A percentile compares a stretch with the other conserved stretches of the same genome.
These are phyloP conservation scores for Peromyscus aztecus DNA, from an alignment of 2,797 vertebrate genomes.

Conservation along the genomic window DNA sequence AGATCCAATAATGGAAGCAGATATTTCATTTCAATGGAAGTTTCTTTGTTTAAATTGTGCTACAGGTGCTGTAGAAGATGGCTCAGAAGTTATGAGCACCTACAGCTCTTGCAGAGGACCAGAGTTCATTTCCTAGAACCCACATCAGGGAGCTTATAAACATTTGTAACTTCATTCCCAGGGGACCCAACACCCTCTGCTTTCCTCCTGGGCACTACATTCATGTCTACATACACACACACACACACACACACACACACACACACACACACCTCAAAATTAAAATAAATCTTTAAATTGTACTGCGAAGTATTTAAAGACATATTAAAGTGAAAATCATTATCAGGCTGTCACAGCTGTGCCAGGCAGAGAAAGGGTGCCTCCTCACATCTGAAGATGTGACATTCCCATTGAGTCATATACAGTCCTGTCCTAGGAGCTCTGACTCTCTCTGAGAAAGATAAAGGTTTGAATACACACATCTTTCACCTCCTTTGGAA, in stretches of 20 bases:
- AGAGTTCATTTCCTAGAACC: neutral
- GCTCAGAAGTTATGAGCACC: neutral
- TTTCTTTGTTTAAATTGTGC: neutral
- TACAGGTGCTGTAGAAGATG: neutral
- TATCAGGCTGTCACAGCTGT: neutral
- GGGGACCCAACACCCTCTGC: no score
- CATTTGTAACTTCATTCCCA: neutral
- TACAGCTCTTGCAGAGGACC: neutral
- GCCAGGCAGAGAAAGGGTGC: rapidly evolving
- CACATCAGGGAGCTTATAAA: neutral
- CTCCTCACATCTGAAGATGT: neutral
- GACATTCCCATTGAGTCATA: neutral
- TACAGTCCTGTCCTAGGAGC: neutral
- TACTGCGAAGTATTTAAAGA: neutral
- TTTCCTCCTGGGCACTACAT: no score
- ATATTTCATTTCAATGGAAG: neutral
- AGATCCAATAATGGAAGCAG: neutral
- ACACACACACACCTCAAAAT: neutral
- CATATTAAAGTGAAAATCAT: neutral
- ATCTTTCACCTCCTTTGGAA: neutral
- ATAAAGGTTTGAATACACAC: neutral
- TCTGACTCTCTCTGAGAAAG: neutral
- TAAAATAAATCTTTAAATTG: neutral
- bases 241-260: neutral
- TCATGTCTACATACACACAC: no score